Evolutionary conservation across 2,888 invertebrate genomes (phyloP), one percentile per base, ranked within the genome.

Genomic region (Gortyna flavago): DNA sequence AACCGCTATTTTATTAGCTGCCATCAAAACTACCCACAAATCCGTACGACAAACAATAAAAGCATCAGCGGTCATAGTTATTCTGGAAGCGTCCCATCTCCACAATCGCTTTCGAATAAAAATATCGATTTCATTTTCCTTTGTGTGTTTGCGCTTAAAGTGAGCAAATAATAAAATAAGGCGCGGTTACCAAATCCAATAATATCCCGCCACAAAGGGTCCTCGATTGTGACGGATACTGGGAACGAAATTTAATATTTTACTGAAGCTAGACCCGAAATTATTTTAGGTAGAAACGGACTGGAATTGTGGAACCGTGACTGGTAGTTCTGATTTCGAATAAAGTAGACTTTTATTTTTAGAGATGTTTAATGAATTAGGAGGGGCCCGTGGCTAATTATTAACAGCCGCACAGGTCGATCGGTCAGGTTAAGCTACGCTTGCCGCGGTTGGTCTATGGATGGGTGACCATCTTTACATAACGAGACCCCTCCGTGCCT

Each of bases 201-300:
- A 92, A 93, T 90, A 92, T 88, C 87, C 77, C 70, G 68, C 67
- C 91, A 92, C 91, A 92, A 93, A 91, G 88, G 89, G 85, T 76
- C 88, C 87, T 81, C 88, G 85, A 90, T 92, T 90, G 89, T 92
- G 92, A 92, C 91, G 91, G 89, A 92, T 89, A 89, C 91, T 91
- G 88, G 83, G 85, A 79, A 29, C 48, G 90, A 92, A 93, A 93
- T 93, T 93, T 92, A 93, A 93, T 93, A 93, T 92, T 92, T 93
- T 90, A 91, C 87, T 75, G 77, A 85, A 84, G 84, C 77, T 82
- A 85, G 86, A 85, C 51, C 67, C 71, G 51, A 72, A 84, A 80
- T 84, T 82, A 82, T 86, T 85, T 81, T 62, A 74, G 78, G n/a
- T 84, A 75, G 74, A 75, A 74, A 73, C 68, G 65, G 72, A 69